Conservation (phyloP, 2,113 vertebrate genomes). For the Hemicordylus capensis region DNA sequence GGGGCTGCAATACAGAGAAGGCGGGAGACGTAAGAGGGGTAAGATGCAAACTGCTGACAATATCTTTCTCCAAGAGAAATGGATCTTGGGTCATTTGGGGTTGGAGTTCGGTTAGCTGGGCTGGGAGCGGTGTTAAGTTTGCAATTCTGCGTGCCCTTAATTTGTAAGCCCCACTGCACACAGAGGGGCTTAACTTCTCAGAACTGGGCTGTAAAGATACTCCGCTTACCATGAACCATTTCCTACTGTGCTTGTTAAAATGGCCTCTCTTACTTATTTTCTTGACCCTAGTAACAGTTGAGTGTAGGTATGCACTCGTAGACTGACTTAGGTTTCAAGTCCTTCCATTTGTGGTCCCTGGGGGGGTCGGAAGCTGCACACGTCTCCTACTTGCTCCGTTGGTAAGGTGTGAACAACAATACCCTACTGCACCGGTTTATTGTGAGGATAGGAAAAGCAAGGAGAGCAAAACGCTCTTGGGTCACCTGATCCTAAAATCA, state of each 20-base stretch:
- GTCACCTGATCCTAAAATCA: background rate
- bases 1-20: background rate
- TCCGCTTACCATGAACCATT: background rate
- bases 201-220: too few relatives aligned
- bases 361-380: background rate
- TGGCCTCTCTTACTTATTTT: too few relatives aligned
- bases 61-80: too few relatives aligned
- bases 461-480: background rate
- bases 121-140: background rate
- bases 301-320: background rate
- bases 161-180: too few relatives aligned
- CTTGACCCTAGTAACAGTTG: too few relatives aligned
- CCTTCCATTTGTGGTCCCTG: too few relatives aligned
- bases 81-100: background rate
- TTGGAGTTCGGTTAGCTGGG: too few relatives aligned
- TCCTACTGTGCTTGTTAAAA: background rate
- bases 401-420: too few relatives aligned
- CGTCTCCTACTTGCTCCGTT: background rate
- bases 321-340: background rate
- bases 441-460: too few relatives aligned
- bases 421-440: background rate
- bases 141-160: background rate
- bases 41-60: background rate
- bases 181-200: background rate
- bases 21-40: background rate